phyloP scores from a whole-genome alignment of 64 coral and sea anemone genomes.

The Acropora yongei region DNA sequence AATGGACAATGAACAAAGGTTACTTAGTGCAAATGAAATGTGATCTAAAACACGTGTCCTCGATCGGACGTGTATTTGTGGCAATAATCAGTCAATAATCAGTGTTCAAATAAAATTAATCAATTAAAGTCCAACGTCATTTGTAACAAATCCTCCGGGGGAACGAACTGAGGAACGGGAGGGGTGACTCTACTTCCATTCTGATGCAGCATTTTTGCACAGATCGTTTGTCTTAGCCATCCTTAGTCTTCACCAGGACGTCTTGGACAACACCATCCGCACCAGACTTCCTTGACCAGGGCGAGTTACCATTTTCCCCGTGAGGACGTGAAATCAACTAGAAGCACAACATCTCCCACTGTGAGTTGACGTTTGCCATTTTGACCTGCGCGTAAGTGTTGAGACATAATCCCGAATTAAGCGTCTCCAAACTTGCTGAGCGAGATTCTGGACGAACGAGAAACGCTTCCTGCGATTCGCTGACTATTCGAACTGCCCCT shows the following conservation, averaged over 20 bases:
- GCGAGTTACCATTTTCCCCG: background rate
- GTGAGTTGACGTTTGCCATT: background rate
- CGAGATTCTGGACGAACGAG: background rate
- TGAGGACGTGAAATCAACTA: background rate
- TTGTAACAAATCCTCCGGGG: conserved; percentile 2
- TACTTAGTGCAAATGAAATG: conserved; percentile 19
- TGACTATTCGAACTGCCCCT: background rate
- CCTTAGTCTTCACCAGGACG: background rate
- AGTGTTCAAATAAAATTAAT: conserved; percentile 8
- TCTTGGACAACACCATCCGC: background rate
- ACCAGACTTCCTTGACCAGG: background rate
- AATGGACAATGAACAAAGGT: background rate
- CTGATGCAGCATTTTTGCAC: background rate
- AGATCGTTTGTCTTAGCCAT: background rate
- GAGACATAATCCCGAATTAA: background rate
- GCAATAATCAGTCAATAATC: background rate
- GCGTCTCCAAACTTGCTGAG: background rate
- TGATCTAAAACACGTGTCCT: background rate
- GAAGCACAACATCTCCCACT: background rate
- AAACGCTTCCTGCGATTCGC: background rate
- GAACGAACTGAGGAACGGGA: no score
- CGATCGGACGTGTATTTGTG: background rate
- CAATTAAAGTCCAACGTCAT: conserved; percentile 11
- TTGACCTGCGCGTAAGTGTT: background rate
- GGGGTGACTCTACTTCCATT: no score